phyloP scores from a whole-genome alignment of 2,113 vertebrate species.

The Alaudala cheleensis region DNA sequence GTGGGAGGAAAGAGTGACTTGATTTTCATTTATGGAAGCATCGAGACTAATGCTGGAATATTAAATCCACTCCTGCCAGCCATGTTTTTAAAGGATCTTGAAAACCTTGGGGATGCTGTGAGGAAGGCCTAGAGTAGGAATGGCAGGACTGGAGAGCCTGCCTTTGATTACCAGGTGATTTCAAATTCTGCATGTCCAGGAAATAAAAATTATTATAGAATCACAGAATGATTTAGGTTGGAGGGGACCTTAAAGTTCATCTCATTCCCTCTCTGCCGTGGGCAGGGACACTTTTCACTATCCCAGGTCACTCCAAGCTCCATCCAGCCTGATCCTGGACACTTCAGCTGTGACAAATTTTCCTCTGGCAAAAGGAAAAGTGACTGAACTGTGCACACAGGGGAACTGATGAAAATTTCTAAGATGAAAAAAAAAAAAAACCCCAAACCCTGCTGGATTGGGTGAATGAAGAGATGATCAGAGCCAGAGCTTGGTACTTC shows the following conservation, averaged over 20 bases:
- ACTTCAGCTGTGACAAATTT: neutral
- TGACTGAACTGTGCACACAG: neutral
- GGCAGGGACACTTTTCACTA: neutral
- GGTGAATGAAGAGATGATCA: neutral
- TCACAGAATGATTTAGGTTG: neutral
- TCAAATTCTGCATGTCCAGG: neutral
- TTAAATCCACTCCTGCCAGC: neutral
- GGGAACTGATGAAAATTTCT: neutral
- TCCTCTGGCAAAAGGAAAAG: neutral
- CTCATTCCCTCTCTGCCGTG: neutral
- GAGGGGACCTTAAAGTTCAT: neutral
- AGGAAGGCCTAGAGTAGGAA: neutral
- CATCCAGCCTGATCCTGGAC: neutral
- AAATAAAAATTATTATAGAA: neutral
- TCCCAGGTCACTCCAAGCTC: neutral
- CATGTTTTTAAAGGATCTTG: neutral
- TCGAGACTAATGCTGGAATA: neutral
- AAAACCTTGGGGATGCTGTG: neutral
- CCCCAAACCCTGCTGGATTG: neutral
- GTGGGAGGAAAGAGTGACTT: neutral
- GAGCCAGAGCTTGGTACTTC: neutral
- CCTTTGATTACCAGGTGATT: neutral
- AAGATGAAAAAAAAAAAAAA: neutral
- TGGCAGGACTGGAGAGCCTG: neutral
- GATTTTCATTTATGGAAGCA: constrained; percentile 5